Evolutionary conservation across 1,140 invertebrate species (phyloP), one percentile per base, ranked within the genome.

Genomic region (Delia radicum): DNA sequence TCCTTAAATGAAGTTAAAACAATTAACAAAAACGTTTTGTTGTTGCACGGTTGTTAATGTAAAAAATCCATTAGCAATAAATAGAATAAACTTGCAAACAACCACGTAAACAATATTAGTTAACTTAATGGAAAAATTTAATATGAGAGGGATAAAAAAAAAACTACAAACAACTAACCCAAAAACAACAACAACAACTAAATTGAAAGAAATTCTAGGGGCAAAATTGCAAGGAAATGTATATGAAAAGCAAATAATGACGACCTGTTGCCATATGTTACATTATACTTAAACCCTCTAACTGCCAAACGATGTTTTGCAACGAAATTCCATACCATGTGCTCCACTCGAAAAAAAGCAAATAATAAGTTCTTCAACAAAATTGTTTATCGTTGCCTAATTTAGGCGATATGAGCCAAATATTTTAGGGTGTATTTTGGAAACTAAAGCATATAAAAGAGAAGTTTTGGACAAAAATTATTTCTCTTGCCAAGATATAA

Each of bases 71-170:
- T 55, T 55, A 55, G 48, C 8, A 21, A 21, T 55, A 21, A 55
- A 55, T 21, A 55, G n/a, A 18, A 48, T n/a, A 48, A 48, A 48
- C 18, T 18, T 24, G 48, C n/a, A n/a, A n/a, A n/a, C n/a, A n/a
- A n/a, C 48, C 48, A 55, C 48, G 48, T 55, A 55, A 55, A 55
- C 48, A 55, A 55, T 55, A 55, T 55, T n/a, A n/a, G n/a, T n/a
- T 55, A 55, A 55, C 48, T 18, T 55, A 55, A 55, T 55, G 48
- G 48, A 55, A 55, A 21, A 55, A n/a, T 55, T 18, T 55, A 55
- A 55, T 55, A 55, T 1, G n/a, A 42, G 12, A 42, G 12, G 37
- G 37, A 42, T 42, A 42, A 42, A 42, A 42, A 10, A 15, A 42
- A 15, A 42, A 13, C 12, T 42, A 42, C n/a, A 1, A 42, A 42